A percentile compares a stretch with the other conserved stretches of the same genome.
Conservation (phyloP, 2,113 vertebrate species). For the Ginglymostoma cirratum region DNA sequence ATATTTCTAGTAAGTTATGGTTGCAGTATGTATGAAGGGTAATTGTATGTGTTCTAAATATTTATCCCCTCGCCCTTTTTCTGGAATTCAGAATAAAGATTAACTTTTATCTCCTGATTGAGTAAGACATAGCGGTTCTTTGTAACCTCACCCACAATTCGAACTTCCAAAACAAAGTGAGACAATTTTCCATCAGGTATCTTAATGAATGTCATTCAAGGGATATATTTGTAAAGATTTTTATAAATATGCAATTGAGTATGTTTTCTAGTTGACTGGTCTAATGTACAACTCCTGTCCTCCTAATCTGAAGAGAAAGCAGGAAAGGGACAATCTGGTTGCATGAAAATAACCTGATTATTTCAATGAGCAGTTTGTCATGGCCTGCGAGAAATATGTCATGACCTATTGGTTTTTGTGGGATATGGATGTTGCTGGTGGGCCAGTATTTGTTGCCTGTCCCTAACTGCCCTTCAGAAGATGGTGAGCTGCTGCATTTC, state of each 20-base stretch:
- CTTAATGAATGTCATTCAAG: background rate
- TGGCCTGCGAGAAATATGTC: background rate
- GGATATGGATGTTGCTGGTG: background rate
- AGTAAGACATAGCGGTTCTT: background rate
- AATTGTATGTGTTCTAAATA: background rate
- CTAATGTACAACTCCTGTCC: background rate
- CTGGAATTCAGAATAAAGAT: background rate
- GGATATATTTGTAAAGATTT: background rate
- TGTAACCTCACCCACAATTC: background rate
- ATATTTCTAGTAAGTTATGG: background rate
- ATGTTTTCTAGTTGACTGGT: background rate
- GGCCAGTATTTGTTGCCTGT: background rate
- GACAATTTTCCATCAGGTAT: background rate
- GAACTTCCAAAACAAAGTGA: background rate
- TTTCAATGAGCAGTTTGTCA: background rate
- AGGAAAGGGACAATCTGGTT: background rate
- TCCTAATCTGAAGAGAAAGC: background rate
- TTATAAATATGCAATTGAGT: background rate
- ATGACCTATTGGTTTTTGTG: background rate
- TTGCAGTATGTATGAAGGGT: background rate
- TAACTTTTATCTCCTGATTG: background rate
- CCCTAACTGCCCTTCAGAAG: background rate
- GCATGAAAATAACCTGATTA: background rate
- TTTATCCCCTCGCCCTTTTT: background rate
- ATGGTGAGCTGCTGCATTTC: too few relatives aligned